Evolutionary conservation across 1,140 invertebrate species (phyloP), one percentile per base, ranked within the genome.

Genomic region (Aphelinus certus): DNA sequence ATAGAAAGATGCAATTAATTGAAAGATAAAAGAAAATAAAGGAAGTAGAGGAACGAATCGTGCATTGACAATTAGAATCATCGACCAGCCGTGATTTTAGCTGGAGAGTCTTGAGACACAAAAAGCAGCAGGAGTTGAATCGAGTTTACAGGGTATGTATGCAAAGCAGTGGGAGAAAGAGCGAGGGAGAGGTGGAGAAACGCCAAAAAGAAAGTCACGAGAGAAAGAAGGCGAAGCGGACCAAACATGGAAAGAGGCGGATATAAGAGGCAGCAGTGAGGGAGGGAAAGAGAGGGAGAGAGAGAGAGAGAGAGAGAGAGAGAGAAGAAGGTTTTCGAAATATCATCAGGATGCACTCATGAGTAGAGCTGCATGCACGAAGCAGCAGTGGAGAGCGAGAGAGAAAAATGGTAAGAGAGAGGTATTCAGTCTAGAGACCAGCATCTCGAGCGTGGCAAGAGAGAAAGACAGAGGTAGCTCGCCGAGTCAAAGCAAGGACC

Each of bases 401-500:
- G 82, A 80, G 80, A n/a, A n/a, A n/a, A n/a, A n/a, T n/a, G n/a
- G n/a, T n/a, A n/a, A 61, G 57, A 60, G 7, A 26, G 82, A 80
- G 80, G 82, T 79, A 83, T 84, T 84, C 82, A 84, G 81, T 81
- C 77, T 26, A 7, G 49, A 82, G 82, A 83, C 76, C 77, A 26
- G 26, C 26, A 26, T 74, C 79, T 53, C 51, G 51, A 53, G 51
- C 51, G 76, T 80, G 80, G 73, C 26, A 26, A 26, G 26, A 26
- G 26, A 26, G 26, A 26, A 26, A 26, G 26, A 26, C 26, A 26
- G 26, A 26, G 26, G 26, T 26, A 26, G 26, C 26, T 26, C 26
- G 26, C 26, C 26, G 79, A 85, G 82, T 84, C 84, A 85, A 85
- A 85, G 84, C 81, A 83, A 85, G 83, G 83, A 81, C 82, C 82